Base-by-base conservation (phyloP, 2,113 vertebrate genomes). In the Ageneiosus marmoratus region DNA sequence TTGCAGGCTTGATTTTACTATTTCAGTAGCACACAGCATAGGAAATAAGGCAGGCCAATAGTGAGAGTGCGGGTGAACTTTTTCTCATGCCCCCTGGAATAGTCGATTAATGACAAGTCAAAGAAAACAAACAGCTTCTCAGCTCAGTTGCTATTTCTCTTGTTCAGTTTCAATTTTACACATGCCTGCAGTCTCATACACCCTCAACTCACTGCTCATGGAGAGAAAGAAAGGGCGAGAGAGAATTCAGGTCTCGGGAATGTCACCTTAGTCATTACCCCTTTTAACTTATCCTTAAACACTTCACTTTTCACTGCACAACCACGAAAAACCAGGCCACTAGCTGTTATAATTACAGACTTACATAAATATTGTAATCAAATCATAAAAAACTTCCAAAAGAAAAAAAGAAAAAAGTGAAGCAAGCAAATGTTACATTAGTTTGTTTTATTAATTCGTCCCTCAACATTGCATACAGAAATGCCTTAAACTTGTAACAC, bases 51-150 rank as follows among this genome's bases (percentile, higher is more conserved):
- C 73, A 75, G 29, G 73, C 73, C 50, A 9, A 34, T 18, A 10
- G 29, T 53, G 50, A 34, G 29, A 32, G 20, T 73, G 27, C 46
- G 51, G 50, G 46, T 53, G 16, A 75, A 18, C 48, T 27, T 74
- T 74, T 16, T 34, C 18, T 75, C 50, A 75, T 75, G 48, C 73
- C 73, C 48, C 50, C 34, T 75, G 73, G 27, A 46, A 50, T 32
- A 15, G 50, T 75, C 50, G 18, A 75, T 75, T 51, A 55, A 75
- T 75, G 73, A 16, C 29, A 75, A 53, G 73, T 75, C 50, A 32
- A 75, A 75, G 29, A 75, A 75, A 51, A 20, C 48, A 53, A 53
- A 53, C 9, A 22, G 16, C 46, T 74, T 74, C 18, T 20, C 32
- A 34, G 72, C 72, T 32, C 1, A 13, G n/a, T 74, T n/a, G 3